A percentile compares a stretch with the other conserved stretches of the same genome.
These are phyloP conservation scores for Scomber japonicus DNA, from an alignment of 2,113 vertebrate species.

Conservation along the genomic window DNA sequence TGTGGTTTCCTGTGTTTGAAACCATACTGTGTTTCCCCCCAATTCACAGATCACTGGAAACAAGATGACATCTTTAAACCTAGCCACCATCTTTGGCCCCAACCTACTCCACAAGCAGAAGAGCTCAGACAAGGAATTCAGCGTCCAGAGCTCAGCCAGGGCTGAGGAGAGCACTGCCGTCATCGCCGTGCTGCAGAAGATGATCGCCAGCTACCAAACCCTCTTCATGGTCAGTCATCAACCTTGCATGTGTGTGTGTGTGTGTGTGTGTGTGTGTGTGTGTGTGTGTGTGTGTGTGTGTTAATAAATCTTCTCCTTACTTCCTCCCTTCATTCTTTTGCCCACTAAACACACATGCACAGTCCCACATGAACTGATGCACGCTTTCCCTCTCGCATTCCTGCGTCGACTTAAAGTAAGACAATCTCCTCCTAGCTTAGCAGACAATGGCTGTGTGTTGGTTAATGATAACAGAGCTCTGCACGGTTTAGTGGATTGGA, in stretches of 20 bases:
- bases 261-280: background rate
- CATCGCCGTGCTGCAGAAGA: conserved; percentile 92
- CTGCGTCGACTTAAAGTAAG: conserved; percentile 39
- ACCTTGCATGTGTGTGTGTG: background rate
- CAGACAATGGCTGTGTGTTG: conserved; percentile 29
- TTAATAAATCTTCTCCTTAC: background rate
- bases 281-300: background rate
- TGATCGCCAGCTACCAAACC: conserved; percentile 91
- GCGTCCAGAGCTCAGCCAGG: conserved; percentile 93
- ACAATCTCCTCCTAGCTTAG: conserved; percentile 25
- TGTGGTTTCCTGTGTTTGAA: too few species aligned
- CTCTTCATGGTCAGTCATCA: conserved; percentile 91
- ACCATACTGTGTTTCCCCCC: background rate
- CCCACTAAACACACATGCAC: background rate
- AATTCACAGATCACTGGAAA: conserved; percentile 90
- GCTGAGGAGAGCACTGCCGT: conserved; percentile 96
- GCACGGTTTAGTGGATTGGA: conserved; percentile 3
- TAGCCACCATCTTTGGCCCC: conserved; percentile 97
- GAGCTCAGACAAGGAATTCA: conserved; percentile 95
- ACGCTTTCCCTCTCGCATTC: conserved; percentile 19
- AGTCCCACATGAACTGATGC: background rate
- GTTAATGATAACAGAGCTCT: conserved; percentile 31
- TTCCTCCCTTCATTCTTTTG: background rate
- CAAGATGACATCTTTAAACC: conserved; percentile 96
- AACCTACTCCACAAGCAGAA: conserved; percentile 96